These are phyloP conservation scores for Tamandua tetradactyla DNA, from an alignment of 2,797 vertebrate species.

Conservation along the genomic window DNA sequence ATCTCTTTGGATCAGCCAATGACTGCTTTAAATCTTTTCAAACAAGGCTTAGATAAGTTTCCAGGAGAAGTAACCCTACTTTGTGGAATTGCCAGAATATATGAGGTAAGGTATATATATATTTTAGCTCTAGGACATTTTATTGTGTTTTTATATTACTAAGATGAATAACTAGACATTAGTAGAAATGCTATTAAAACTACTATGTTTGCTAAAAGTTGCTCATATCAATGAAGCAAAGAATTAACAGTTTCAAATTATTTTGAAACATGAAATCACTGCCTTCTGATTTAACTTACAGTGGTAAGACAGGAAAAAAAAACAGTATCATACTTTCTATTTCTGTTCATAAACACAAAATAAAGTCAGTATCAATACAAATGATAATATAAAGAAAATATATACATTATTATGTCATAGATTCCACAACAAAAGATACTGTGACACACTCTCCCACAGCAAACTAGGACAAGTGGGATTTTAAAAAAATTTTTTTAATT, in stretches of 20 bases:
- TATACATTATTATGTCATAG: too few species aligned
- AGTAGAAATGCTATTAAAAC: too few species aligned
- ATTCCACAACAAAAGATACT: too few species aligned
- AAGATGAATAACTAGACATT: background rate
- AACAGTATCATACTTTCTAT: background rate
- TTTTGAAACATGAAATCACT: conserved; percentile 31
- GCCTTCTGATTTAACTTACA: conserved; percentile 5
- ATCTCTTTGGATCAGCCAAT: conserved; percentile 96
- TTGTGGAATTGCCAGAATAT: conserved; percentile 96
- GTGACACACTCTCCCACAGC: background rate
- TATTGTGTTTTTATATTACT: background rate
- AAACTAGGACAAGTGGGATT: conserved; percentile 13
- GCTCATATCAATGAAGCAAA: conserved; percentile 26
- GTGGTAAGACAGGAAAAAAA: background rate
- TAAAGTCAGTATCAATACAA: conserved; percentile 24
- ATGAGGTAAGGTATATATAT: conserved; percentile 95
- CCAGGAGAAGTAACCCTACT: conserved; percentile 95
- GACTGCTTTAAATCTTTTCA: conserved; percentile 95
- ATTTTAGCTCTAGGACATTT: background rate
- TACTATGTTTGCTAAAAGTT: background rate
- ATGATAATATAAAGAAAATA: too few species aligned
- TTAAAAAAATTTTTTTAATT: conserved; percentile 23
- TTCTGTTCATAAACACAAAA: conserved; percentile 14
- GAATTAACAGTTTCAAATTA: background rate
- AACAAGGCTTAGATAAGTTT: conserved; percentile 96